Evolutionary conservation across 1,140 invertebrate species (phyloP).

Genomic region (Portunus trituberculatus): DNA sequence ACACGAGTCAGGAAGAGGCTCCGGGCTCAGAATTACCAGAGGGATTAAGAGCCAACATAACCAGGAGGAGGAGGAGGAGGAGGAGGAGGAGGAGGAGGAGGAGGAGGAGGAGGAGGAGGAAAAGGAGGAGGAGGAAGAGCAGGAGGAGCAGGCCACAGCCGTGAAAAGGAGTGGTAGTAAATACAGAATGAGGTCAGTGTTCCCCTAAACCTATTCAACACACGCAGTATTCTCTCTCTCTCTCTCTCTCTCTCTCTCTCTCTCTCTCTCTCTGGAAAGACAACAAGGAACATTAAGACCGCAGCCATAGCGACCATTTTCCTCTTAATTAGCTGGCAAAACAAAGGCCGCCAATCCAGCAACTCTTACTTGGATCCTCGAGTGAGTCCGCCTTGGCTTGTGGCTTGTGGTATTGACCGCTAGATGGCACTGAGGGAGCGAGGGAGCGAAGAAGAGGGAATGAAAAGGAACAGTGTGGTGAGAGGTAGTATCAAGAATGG

Average conservation of each 20-base stretch:
- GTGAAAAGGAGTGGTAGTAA: neutral
- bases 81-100: neutral
- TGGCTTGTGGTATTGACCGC: neutral
- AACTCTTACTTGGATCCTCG: no score
- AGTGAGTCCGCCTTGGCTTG: neutral
- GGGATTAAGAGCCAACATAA: neutral
- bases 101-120: neutral
- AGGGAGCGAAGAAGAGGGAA: neutral
- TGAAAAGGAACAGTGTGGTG: neutral
- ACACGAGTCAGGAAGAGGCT: neutral
- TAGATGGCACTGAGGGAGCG: neutral
- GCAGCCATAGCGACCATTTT: neutral
- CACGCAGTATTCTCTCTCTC: neutral
- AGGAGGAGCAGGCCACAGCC: neutral
- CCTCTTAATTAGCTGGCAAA: neutral
- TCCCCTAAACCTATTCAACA: neutral
- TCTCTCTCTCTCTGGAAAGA: neutral
- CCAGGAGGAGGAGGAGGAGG: neutral
- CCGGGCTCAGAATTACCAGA: neutral
- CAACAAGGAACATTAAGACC: neutral
- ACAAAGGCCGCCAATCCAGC: no score
- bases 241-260: constrained; percentile 21
- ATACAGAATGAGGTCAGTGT: neutral
- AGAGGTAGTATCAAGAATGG: neutral
- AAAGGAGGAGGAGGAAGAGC: neutral